Evolutionary conservation across 2,797 vertebrate species (phyloP).

Genomic region (Ctenopoma multispine): DNA sequence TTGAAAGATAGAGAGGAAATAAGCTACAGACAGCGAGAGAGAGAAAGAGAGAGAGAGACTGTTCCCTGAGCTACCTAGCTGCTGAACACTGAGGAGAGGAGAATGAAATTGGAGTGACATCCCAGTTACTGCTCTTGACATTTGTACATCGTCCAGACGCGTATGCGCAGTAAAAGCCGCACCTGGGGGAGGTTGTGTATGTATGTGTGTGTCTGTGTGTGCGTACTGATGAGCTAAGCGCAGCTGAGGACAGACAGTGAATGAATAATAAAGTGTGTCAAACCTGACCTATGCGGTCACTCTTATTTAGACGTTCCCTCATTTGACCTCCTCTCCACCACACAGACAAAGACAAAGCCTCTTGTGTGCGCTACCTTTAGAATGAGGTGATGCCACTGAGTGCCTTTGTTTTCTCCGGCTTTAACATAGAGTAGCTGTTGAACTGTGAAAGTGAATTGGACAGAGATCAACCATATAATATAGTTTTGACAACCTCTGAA

Average conservation of each 20-base stretch:
- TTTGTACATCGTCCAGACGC: constrained; percentile 74
- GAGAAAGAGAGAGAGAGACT: not conserved
- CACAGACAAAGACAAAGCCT: constrained; percentile 44
- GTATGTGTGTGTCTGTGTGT: constrained; percentile 31
- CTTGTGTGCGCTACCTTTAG: constrained; percentile 58
- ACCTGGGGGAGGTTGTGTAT: constrained; percentile 69
- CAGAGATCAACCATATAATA: constrained; percentile 76
- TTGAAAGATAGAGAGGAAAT: not conserved
- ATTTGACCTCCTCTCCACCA: constrained; percentile 47
- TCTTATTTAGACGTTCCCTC: constrained; percentile 68
- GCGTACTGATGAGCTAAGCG: constrained; percentile 72
- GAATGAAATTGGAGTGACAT: constrained; percentile 73
- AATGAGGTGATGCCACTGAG: constrained; percentile 49
- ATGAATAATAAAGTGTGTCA: constrained; percentile 83
- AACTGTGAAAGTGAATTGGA: constrained; percentile 79
- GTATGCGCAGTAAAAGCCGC: constrained; percentile 73
- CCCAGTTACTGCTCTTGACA: constrained; percentile 82
- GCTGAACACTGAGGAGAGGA: constrained; percentile 68
- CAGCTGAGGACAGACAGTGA: constrained; percentile 76
- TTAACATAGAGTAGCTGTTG: constrained; percentile 66
- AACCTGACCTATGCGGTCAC: constrained; percentile 81
- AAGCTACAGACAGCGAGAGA: not conserved
- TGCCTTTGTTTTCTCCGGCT: constrained; percentile 63
- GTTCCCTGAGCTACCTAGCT: constrained; percentile 62
- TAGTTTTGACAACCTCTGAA: constrained; percentile 78